phyloP scores from a whole-genome alignment of 2,797 vertebrate genomes.

The Sebastes matsubarae region DNA sequence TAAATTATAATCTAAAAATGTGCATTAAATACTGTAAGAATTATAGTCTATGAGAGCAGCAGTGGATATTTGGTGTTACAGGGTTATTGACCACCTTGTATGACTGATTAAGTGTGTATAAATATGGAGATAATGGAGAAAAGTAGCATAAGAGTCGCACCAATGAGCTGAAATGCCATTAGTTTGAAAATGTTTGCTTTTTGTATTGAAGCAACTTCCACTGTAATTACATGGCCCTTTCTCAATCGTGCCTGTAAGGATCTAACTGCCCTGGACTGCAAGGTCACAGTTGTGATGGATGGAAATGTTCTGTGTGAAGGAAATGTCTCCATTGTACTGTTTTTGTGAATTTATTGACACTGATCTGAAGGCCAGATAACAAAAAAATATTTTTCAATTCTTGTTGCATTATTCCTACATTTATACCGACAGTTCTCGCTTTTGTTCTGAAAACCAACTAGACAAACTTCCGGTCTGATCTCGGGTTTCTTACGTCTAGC shows the following conservation, averaged over 20 bases:
- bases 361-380: background rate
- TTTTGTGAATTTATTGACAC: too few relatives aligned
- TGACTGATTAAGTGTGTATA: too few relatives aligned
- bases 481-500: rapidly evolving
- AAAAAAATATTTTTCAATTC: background rate
- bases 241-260: background rate
- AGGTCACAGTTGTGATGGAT: background rate
- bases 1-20: too few relatives aligned
- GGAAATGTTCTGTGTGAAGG: background rate
- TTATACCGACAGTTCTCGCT: background rate
- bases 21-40: too few relatives aligned
- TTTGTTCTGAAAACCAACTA: conserved; percentile 27
- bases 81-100: too few relatives aligned
- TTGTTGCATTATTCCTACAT: too few relatives aligned
- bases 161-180: too few relatives aligned
- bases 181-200: too few relatives aligned
- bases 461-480: background rate
- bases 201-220: background rate
- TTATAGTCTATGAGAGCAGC: too few relatives aligned
- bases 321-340: background rate
- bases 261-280: background rate
- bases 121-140: too few relatives aligned
- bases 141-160: too few relatives aligned
- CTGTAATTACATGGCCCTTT: background rate
- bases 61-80: too few relatives aligned